Conservation (phyloP, 2,113 vertebrate genomes). For the Butorides virescens region DNA sequence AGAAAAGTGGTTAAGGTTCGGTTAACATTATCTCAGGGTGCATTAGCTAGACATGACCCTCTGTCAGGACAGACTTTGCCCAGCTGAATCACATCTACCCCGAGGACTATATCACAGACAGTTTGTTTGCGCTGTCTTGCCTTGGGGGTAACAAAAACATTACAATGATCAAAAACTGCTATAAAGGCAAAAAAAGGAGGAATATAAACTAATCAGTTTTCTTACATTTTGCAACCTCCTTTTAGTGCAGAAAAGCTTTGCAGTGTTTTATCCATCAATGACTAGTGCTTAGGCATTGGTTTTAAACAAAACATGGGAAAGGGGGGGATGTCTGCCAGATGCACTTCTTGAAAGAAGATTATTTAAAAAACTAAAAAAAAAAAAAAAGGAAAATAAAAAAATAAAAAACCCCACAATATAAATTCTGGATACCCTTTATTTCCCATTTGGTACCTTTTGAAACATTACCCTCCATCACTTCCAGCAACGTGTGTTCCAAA, state of each 20-base stretch:
- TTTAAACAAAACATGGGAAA: not conserved
- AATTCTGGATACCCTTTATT: not conserved
- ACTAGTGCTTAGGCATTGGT: not conserved
- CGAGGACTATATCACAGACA: not conserved
- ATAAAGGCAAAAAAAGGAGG: not conserved
- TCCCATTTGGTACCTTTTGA: not conserved
- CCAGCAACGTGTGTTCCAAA: not conserved
- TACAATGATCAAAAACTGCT: not conserved
- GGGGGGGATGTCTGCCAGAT: not conserved
- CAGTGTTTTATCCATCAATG: not conserved
- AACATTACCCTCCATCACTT: not conserved
- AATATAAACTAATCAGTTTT: not conserved
- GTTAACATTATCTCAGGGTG: not conserved
- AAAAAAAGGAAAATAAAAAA: not conserved
- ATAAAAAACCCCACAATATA: accelerated
- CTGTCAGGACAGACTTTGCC: not conserved
- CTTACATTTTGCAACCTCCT: not conserved
- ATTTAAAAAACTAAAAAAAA: too few species aligned
- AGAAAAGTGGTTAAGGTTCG: not conserved
- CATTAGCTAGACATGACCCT: not conserved
- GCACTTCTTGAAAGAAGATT: not conserved
- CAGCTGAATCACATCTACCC: not conserved
- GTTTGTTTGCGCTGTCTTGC: not conserved
- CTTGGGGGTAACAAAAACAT: not conserved
- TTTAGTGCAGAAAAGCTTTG: not conserved